Base-by-base conservation (phyloP, 2,113 vertebrate genomes). In the Oenanthe oenanthe region DNA sequence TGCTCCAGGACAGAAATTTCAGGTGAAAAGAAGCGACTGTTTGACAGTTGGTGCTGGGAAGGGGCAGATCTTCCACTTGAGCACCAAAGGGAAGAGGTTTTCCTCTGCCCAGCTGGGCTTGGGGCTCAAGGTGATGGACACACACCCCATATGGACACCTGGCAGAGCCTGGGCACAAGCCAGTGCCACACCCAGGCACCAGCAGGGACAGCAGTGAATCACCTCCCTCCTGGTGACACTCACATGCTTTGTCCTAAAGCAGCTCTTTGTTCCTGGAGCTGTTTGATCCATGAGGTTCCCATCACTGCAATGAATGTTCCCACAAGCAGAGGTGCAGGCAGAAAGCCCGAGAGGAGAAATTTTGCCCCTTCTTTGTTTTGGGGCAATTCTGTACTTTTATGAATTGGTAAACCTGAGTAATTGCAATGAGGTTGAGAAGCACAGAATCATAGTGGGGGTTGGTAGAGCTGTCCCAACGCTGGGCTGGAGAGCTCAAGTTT, bases 71-170 rank as follows among this genome's bases (percentile, higher is more conserved):
- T 53, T 62, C 29, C 20, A 36, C 47, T 53, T 4, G 3, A 51
- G 12, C 1, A 2, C 25, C 31, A 62, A 36, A 50, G 17, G 17
- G n/a, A 24, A 36, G 3, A 2, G 36, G 13, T 83, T 56, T 50
- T 78, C 60, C 56, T 47, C 85, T 82, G 34, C 48, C 40, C 42
- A 26, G 51, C 26, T 51, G 45, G 50, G 65, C 66, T 32, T 2
- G 14, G 53, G 51, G 42, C 51, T 78, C 0, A 0, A 10, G 6
- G 43, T 21, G 74, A 73, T 8, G 2, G 26, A 51, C 29, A 7
- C 1, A 0, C 29, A 12, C 2, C 9, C 25, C 9, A 20, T 14
- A 10, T 0, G 11, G 63, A 12, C 11, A 72, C 31, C 66, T 43
- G 51, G 56, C 72, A 76, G 54, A 57, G 75, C 66, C 53, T 58